These are phyloP conservation scores for Danaus plexippus DNA, from an alignment of 1,140 invertebrate species.

Conservation along the genomic window DNA sequence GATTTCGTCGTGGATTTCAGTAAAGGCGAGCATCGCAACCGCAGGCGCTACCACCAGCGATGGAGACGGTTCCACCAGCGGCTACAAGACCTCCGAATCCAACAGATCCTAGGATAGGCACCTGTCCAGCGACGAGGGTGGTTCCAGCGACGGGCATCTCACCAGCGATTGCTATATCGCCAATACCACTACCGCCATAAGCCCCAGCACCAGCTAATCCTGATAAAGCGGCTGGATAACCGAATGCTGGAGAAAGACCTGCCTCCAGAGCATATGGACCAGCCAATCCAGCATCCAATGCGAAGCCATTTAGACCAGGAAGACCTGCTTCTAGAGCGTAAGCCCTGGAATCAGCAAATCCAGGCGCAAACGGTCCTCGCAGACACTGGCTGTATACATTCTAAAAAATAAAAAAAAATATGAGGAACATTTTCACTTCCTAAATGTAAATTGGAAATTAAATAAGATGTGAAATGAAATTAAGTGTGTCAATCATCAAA, in stretches of 20 bases:
- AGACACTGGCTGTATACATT: constrained; percentile 8
- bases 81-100: constrained; percentile 18
- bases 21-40: constrained; percentile 3
- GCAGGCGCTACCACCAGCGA: constrained; percentile 24
- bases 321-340: no score
- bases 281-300: not conserved
- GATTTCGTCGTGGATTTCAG: not conserved
- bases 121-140: constrained; percentile 17
- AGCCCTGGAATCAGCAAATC: not conserved
- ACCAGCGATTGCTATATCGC: constrained; percentile 23
- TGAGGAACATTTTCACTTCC: not conserved
- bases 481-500: no score
- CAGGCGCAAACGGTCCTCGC: not conserved
- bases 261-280: not conserved
- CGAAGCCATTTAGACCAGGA: not conserved
- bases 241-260: not conserved
- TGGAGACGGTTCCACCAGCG: constrained; percentile 23
- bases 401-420: not conserved
- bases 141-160: constrained; percentile 21
- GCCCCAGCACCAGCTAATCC: constrained; percentile 1
- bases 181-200: constrained; percentile 21
- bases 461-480: not conserved
- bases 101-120: constrained; percentile 23
- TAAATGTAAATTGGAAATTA: not conserved
- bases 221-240: not conserved